Evolutionary conservation across 2,797 vertebrate species (phyloP), one percentile per base, ranked within the genome.

Genomic region (Anguilla obscura): DNA sequence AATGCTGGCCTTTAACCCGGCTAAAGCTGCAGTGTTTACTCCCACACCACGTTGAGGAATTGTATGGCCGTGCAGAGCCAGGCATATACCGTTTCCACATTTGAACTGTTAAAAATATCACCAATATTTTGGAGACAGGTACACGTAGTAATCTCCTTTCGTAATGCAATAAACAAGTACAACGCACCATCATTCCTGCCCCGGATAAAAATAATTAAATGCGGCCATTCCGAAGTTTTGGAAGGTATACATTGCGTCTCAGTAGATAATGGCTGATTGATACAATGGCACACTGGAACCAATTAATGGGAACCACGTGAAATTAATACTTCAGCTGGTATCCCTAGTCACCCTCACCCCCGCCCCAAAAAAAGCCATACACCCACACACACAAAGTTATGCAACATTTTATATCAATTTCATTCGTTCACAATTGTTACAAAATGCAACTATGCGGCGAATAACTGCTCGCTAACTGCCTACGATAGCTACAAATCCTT

Each of bases 301-400:
- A 76, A 40, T 40, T 76, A 36, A 36, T 76, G 10, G 74, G 74
- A 76, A 40, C 30, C 74, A 76, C 74, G 74, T 76, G 74, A 76
- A 16, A 76, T 33, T 18, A 76, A 76, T 76, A 76, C 10, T 76
- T 76, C 14, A 76, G 33, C 14, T 76, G 12, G 74, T 33, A 40
- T 40, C 36, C 33, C 16, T 30, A 3, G 63, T n/a, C 63, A 71
- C 8, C 69, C 27, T 12, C n/a, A 30, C 69, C 6, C 27, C 8
- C n/a, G 24, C 3, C 7, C n/a, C n/a, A 30, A 71, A 33, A 71
- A 76, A 3, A 74, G 5, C 10, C 18, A 74, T 16, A 33, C 10
- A 12, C 30, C 36, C 16, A 76, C 33, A 40, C 33, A 76, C 30
- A 40, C 74, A 76, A 76, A 76, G 74, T 76, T 76, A 76, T 76